Conservation (phyloP, 1,140 invertebrate species). For the Drosophila nikananu region DNA sequence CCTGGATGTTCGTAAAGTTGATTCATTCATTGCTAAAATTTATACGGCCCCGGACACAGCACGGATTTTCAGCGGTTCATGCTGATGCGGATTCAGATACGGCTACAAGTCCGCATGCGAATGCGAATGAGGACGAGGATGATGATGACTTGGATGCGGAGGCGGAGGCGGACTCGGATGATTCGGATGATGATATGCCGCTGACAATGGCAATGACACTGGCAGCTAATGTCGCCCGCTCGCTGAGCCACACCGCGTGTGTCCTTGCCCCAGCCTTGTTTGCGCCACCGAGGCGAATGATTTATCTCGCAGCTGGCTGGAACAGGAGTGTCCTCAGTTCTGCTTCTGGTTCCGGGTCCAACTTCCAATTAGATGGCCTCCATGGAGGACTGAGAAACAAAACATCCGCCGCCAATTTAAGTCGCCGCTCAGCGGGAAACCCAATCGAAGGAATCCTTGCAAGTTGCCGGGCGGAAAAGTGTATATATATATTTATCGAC, state of each 20-base stretch:
- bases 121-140: conserved; percentile 3
- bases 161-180: conserved; percentile 9
- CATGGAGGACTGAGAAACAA: conserved; percentile 17
- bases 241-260: conserved; percentile 61
- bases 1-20: conserved; percentile 75
- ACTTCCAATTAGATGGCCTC: conserved; percentile 57
- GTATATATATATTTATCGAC: conserved; percentile 6
- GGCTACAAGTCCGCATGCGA: conserved; percentile 3
- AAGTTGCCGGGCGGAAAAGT: conserved; percentile 18
- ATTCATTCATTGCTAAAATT: conserved; percentile 80
- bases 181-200: conserved; percentile 55
- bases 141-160: conserved; percentile 16
- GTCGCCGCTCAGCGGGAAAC: conserved; percentile 18
- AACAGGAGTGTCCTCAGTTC: conserved; percentile 28
- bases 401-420: conserved; percentile 26
- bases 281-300: conserved; percentile 59
- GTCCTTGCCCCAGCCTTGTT: conserved; percentile 28
- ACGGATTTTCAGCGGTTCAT: conserved; percentile 50
- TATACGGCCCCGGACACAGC: conserved; percentile 60
- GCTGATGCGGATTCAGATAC: conserved; percentile 42
- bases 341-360: neutral
- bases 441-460: conserved; percentile 9
- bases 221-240: conserved; percentile 63
- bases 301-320: conserved; percentile 67
- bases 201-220: conserved; percentile 61